Evolutionary conservation across 2,797 vertebrate genomes (phyloP).

Genomic region (Podarcis siculus): DNA sequence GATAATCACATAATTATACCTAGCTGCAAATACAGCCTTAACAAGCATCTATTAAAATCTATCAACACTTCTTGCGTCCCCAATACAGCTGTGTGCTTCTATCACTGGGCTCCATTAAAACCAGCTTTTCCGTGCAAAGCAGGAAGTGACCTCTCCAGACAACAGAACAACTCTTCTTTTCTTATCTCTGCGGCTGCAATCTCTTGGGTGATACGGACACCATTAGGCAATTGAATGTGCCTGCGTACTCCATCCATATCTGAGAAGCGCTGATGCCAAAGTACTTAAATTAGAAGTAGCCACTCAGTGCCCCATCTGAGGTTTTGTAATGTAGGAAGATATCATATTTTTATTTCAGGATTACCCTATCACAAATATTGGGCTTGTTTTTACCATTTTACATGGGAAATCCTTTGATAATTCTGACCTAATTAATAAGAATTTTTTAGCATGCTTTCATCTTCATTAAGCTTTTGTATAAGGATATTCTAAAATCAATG

Average conservation of each 20-base stretch:
- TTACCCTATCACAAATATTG: constrained; percentile 22
- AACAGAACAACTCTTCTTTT: too few relatives aligned
- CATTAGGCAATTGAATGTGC: too few relatives aligned
- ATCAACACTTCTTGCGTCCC: background rate
- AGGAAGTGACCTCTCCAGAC: too few relatives aligned
- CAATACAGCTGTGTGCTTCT: background rate
- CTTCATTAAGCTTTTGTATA: constrained; percentile 4
- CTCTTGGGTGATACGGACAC: too few relatives aligned
- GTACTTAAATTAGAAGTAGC: background rate
- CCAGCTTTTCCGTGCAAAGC: too few relatives aligned
- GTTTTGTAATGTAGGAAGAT: background rate
- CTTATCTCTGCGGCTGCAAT: too few relatives aligned
- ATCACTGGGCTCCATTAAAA: too few relatives aligned
- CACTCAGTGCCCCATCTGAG: background rate
- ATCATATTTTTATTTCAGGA: background rate
- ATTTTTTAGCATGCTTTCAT: background rate
- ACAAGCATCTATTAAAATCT: constrained; percentile 46
- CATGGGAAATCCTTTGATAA: background rate
- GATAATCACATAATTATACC: constrained; percentile 29
- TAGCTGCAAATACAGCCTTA: constrained; percentile 32
- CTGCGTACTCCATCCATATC: background rate
- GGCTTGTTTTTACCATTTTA: background rate
- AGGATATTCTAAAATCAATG: constrained; percentile 22
- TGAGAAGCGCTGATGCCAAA: background rate
- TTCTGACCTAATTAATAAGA: constrained; percentile 6